Base-by-base conservation (phyloP, 2,888 invertebrate species). In the Linyphia triangularis region DNA sequence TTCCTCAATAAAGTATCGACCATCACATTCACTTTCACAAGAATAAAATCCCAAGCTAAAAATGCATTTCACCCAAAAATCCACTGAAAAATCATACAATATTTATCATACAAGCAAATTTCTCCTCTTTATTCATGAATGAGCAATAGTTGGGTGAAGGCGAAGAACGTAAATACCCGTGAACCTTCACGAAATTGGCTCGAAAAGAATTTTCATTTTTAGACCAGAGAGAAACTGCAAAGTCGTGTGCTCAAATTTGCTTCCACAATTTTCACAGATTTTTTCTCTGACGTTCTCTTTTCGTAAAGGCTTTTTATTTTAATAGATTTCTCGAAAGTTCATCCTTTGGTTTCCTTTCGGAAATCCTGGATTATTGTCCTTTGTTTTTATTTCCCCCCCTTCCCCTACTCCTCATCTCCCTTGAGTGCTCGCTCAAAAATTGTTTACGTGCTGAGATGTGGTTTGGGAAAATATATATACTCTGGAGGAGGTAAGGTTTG, bases 161-260 rank as follows among this genome's bases (percentile, higher is more conserved):
- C 7, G 30, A 73, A 24, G 43, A 73, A 73, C 19, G 59, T 59
- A 73, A 77, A 77, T 63, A 63, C 33, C n/a, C 22, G 63, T 37
- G 19, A 13, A 37, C 40, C 51, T 65, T 79, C 37, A 5, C 65
- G 30, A 79, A 65, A 79, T 79, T 79, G 51, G 51, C 67, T 67
- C 78, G 28, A 22, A 16, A 13, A n/a, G n/a, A 16, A 51, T 16
- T 51, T n/a, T 3, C n/a, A 16, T 51, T 51, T 16, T 51, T 9
- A n/a, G n/a, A 51, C 0, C 40, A 40, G 16, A 40, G 3, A 40
- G 2, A 40, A 40, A 13, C 16, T 40, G 9, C 40, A 40, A 40
- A 40, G 40, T 40, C 51, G 16, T 9, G 51, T 13, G 5, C 5
- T 13, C 5, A 51, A 51, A 51, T 51, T 51, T 51, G 51, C n/a